These are phyloP conservation scores for Lingula anatina DNA, from an alignment of 2,888 invertebrate species.

Conservation along the genomic window DNA sequence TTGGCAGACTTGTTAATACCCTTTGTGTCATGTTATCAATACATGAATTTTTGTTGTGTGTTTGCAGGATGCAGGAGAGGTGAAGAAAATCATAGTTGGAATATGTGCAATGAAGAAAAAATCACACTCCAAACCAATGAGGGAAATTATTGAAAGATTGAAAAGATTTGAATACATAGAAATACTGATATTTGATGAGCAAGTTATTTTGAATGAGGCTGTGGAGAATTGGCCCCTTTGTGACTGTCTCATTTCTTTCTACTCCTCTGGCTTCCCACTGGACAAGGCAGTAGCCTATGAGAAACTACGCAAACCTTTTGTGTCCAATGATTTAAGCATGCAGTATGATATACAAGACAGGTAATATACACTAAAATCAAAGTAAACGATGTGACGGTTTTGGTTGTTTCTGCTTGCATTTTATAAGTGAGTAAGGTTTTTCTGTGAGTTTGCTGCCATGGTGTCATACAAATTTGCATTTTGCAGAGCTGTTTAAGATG, in stretches of 20 bases:
- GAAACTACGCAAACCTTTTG: conserved; percentile 86
- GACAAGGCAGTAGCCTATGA: conserved; percentile 97
- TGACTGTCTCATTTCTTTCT: conserved; percentile 96
- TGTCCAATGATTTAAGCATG: conserved; percentile 97
- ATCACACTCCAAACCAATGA: conserved; percentile 98
- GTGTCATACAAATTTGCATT: too few species aligned
- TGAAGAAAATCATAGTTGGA: conserved; percentile 72
- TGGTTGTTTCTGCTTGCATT: too few species aligned
- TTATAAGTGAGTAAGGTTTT: too few species aligned
- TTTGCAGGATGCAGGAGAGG: too few species aligned
- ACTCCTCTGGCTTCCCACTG: conserved; percentile 96
- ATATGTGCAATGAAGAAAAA: conserved; percentile 99
- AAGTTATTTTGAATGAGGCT: conserved; percentile 89
- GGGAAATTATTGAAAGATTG: conserved; percentile 90
- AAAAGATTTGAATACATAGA: conserved; percentile 95
- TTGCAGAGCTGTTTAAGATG: too few species aligned
- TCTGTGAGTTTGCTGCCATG: too few species aligned
- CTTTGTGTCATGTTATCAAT: too few species aligned
- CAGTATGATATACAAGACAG: conserved; percentile 92
- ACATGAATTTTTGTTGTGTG: too few species aligned
- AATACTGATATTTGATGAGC: conserved; percentile 89
- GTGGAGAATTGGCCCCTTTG: conserved; percentile 98
- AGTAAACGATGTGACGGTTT: too few species aligned
- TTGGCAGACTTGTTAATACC: too few species aligned
- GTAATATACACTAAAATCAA: too few species aligned